Evolutionary conservation across 2,113 vertebrate species (phyloP).

Genomic region (Balaeniceps rex): DNA sequence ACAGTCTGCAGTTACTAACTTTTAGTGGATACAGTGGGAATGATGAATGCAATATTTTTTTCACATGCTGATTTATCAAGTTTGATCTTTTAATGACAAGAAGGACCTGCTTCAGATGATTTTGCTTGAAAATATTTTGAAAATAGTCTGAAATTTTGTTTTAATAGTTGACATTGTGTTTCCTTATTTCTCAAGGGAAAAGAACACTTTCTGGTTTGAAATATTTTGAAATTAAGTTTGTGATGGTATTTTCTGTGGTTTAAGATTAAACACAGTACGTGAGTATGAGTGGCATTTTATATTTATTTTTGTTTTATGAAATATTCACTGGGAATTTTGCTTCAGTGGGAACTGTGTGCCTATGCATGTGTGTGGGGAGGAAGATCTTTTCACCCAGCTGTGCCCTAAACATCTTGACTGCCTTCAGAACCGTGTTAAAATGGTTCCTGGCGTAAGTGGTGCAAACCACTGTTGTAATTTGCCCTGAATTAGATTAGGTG

Average conservation of each 20-base stretch:
- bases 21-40: neutral
- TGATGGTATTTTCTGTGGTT: neutral
- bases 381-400: neutral
- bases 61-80: neutral
- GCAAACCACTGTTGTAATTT: neutral
- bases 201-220: neutral
- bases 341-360: neutral
- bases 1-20: neutral
- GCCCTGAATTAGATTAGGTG: neutral
- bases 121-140: neutral
- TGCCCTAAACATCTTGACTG: neutral
- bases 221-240: neutral
- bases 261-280: neutral
- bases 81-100: neutral
- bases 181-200: neutral
- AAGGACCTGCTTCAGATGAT: neutral
- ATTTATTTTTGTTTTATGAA: neutral
- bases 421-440: neutral
- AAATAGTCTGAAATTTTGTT: neutral
- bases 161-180: neutral
- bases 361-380: neutral
- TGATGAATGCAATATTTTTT: neutral
- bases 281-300: neutral
- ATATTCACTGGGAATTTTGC: neutral
- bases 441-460: neutral